phyloP scores from a whole-genome alignment of 2,888 invertebrate genomes.

The Phyllotreta cruciferae region DNA sequence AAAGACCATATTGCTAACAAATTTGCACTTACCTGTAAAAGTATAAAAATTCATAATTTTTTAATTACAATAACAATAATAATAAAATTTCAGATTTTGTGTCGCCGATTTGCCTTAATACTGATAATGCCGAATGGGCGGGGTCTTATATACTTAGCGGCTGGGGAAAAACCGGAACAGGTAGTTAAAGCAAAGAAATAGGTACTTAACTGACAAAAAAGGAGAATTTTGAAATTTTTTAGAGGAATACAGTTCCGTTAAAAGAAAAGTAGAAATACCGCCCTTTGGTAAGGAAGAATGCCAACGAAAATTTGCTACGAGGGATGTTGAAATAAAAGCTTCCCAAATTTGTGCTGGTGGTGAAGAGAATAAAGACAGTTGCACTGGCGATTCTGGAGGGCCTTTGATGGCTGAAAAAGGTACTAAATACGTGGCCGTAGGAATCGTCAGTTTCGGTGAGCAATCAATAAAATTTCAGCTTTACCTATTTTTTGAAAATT shows the following conservation, averaged over 20 bases:
- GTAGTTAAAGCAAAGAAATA: conserved; percentile 31
- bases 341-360: conserved; percentile 80
- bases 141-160: conserved; percentile 59
- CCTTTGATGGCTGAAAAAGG: conserved; percentile 68
- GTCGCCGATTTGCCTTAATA: conserved; percentile 54
- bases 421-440: conserved; percentile 62
- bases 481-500: not conserved
- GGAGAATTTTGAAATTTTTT: conserved; percentile 27
- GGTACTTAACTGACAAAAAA: not conserved
- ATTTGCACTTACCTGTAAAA: no score
- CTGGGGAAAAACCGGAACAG: conserved; percentile 63
- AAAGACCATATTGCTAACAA: no score
- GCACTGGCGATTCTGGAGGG: conserved; percentile 82
- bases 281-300: conserved; percentile 66
- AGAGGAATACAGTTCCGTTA: conserved; percentile 59
- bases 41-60: no score
- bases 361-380: conserved; percentile 71
- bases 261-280: conserved; percentile 69
- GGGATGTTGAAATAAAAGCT: conserved; percentile 62
- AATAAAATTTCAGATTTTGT: conserved; percentile 51
- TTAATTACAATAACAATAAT: no score
- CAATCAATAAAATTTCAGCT: no score
- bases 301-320: conserved; percentile 60
- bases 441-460: conserved; percentile 72
- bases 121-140: conserved; percentile 23